Base-by-base conservation (phyloP, 2,113 vertebrate species). In the Pseudorasbora parva region DNA sequence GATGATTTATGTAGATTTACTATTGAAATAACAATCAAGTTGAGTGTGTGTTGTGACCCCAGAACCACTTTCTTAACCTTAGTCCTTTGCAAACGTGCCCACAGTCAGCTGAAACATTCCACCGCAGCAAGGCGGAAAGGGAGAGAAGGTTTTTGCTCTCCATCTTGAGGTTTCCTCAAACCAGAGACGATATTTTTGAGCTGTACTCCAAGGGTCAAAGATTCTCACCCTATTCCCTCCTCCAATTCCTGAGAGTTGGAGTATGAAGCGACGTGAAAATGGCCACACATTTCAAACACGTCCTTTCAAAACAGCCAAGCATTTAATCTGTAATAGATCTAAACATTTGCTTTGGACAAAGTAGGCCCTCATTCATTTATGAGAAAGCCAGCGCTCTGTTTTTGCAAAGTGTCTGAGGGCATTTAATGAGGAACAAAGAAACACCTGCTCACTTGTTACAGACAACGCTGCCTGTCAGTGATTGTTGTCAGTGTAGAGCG, bases 371-470 rank as follows among this genome's bases (percentile, higher is more conserved):
- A 72, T 88, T 88, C 87, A 86, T 85, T 82, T 84, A 71, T 80
- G 84, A 27, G 76, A 86, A 91, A 90, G 82, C 59, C 56, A 41
- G 45, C 4, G 0, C 37, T 69, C 43, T 80, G 78, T 80, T 81
- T 82, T 74, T 79, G 51, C 77, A 64, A 60, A 76, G 56, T 60
- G 79, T 62, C 47, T 33, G 87, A 85, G 80, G 78, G 57, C 87
- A 88, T 93, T 90, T 91, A 87, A 78, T 82, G 88, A 90, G 80
- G 78, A 82, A 88, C 88, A 86, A 91, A 91, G 91, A 91, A 88
- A 89, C 94, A 95, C 94, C 94, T 95, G 94, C 93, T 93, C 86
- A 88, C 88, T 90, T 78, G 86, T 62, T 84, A 60, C 51, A 84
- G 84, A 84, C 78, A 83, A 72, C 62, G 60, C 25, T 72, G 82